Percentiles rank a stretch among this genome's conserved stretches.
phyloP scores from a whole-genome alignment of 2,888 invertebrate genomes.

The Polymixis flavicincta region DNA sequence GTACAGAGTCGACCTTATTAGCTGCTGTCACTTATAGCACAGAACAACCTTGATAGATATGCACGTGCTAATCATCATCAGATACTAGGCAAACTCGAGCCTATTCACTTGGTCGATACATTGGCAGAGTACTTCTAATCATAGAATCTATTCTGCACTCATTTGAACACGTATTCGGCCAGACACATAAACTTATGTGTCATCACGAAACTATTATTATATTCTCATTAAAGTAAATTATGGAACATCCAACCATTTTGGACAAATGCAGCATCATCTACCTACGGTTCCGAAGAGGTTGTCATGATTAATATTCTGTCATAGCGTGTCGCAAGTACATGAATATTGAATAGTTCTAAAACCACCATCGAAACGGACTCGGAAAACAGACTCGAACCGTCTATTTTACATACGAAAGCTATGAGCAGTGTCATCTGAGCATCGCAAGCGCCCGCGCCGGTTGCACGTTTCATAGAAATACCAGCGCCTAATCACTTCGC shows the following conservation, averaged over 20 bases:
- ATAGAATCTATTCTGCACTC: constrained; percentile 7
- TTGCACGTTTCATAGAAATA: constrained; percentile 61
- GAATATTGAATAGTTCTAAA: constrained; percentile 48
- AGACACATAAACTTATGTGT: constrained; percentile 7
- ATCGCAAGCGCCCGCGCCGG: constrained; percentile 43
- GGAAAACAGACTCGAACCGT: constrained; percentile 37
- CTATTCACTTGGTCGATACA: not conserved
- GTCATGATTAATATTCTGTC: constrained; percentile 39
- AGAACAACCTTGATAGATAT: not conserved
- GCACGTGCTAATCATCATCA: not conserved
- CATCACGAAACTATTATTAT: constrained; percentile 27
- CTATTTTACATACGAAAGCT: constrained; percentile 59
- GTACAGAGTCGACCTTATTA: not conserved
- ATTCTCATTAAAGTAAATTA: constrained; percentile 30
- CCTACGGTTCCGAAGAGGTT: constrained; percentile 17
- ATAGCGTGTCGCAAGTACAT: constrained; percentile 47
- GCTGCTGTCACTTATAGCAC: not conserved
- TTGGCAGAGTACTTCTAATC: constrained; percentile 4
- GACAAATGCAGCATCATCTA: constrained; percentile 18
- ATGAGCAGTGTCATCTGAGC: constrained; percentile 55
- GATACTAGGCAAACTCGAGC: not conserved
- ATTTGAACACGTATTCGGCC: constrained; percentile 31
- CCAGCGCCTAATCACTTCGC: constrained; percentile 64
- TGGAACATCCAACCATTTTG: constrained; percentile 18
- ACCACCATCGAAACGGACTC: constrained; percentile 38